Evolutionary conservation across 2,113 vertebrate species (phyloP), one percentile per base, ranked within the genome.

Genomic region (Rhabdomys dilectus): DNA sequence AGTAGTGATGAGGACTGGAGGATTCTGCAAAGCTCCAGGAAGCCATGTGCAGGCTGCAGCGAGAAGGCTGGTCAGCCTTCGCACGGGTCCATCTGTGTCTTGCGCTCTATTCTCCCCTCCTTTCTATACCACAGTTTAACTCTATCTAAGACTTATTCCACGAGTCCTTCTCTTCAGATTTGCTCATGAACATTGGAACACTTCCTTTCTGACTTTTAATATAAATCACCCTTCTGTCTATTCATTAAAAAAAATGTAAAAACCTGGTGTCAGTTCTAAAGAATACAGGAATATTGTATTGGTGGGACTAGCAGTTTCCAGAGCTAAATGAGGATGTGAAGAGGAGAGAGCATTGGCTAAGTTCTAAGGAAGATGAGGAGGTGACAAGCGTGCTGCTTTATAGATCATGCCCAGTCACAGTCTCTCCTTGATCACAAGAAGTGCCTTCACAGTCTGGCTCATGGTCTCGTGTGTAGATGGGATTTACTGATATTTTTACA

Each of bases 301-400:
- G 4, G 15, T 64, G 21, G 39, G 48, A 39, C 76, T 58, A 24
- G 1, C 31, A 42, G 34, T 88, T 88, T 84, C 78, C 62, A 58
- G 48, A 34, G 15, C 2, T 9, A 7, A 19, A 66, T 45, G 34
- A 75, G 17, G 45, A 10, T 10, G 4, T 29, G 13, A 53, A 60
- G 53, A 48, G 22, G 24, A 11, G 21, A 72, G 4, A 22, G 39
- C 2, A 10, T 12, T 34, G 42, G 16, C 42, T 84, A 42, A 7
- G 3, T 3, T 60, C 6, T 4, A 16, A 93, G 64, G 34, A 88
- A 60, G 45, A 56, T 11, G 34, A 72, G 0, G 62, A 29, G 29
- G 56, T 29, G 1, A 2, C 1, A 21, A 15, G 26, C 34, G 10
- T 1, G 0, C 48, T 53, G 29, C 36, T 26, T 53, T 26, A 1